These are phyloP conservation scores for Nasonia oneida DNA, from an alignment of 2,888 invertebrate species.

Conservation along the genomic window DNA sequence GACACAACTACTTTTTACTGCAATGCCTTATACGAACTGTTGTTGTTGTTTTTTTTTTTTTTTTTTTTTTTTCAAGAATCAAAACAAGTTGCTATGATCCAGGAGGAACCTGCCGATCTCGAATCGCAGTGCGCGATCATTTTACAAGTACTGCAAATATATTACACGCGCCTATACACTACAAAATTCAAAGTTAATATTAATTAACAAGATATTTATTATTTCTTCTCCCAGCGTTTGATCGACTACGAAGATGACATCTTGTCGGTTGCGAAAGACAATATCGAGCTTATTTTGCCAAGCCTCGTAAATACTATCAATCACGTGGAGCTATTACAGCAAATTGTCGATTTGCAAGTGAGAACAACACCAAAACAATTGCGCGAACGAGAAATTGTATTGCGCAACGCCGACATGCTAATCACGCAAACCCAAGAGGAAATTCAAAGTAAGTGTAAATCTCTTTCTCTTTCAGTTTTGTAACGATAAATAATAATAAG, in stretches of 20 bases:
- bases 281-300: constrained; percentile 3
- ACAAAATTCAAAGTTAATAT: too few relatives aligned
- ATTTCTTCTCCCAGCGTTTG: not conserved
- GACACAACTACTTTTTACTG: too few relatives aligned
- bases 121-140: constrained; percentile 15
- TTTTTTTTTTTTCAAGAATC: not conserved
- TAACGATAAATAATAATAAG: not conserved
- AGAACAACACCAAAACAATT: constrained; percentile 51
- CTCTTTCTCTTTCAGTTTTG: not conserved
- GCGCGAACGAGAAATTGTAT: constrained; percentile 31
- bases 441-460: constrained; percentile 35
- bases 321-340: constrained; percentile 24
- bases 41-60: too few relatives aligned
- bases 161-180: not conserved
- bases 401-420: constrained; percentile 50
- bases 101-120: not conserved
- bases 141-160: constrained; percentile 18
- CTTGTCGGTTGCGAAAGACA: constrained; percentile 28
- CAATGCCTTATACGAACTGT: not conserved
- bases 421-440: constrained; percentile 17
- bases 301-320: not conserved
- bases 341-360: constrained; percentile 43
- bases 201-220: too few relatives aligned
- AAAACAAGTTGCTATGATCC: not conserved
- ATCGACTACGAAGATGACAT: constrained; percentile 38